These are phyloP conservation scores for Rousettus leschenaultii DNA, from an alignment of 2,113 vertebrate species.

Conservation along the genomic window DNA sequence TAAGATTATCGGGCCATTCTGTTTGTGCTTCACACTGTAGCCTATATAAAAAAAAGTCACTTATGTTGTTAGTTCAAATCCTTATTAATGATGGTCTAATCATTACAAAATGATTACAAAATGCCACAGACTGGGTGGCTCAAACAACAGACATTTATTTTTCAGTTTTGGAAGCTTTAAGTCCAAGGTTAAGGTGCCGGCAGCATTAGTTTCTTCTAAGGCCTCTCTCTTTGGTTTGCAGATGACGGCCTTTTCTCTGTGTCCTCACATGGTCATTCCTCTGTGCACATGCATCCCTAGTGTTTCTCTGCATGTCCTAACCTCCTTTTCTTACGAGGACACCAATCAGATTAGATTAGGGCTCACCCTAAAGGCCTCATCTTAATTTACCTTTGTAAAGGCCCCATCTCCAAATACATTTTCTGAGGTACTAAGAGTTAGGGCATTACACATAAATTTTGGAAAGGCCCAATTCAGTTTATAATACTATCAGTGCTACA, in stretches of 20 bases:
- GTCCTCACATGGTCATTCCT: not conserved
- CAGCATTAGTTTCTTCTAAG: not conserved
- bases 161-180: not conserved
- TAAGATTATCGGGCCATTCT: not conserved
- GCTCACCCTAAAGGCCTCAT: not conserved
- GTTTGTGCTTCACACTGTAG: not conserved
- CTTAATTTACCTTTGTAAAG: not conserved
- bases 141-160: not conserved
- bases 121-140: not conserved
- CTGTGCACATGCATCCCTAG: rapidly evolving
- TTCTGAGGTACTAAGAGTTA: not conserved
- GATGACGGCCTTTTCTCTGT: not conserved
- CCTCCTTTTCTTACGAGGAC: not conserved
- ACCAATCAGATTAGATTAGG: not conserved
- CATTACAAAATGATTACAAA: too few relatives aligned
- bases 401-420: not conserved
- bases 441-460: not conserved
- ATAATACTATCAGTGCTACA: not conserved
- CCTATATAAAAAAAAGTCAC: not conserved
- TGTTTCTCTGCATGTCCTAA: not conserved
- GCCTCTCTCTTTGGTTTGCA: not conserved
- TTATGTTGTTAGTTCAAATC: not conserved
- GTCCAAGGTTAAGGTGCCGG: not conserved
- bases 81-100: not conserved
- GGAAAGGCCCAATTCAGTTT: not conserved